Evolutionary conservation across 2,113 vertebrate species (phyloP), one percentile per base, ranked within the genome.

Genomic region (Cryptoleucopteryx plumbea): DNA sequence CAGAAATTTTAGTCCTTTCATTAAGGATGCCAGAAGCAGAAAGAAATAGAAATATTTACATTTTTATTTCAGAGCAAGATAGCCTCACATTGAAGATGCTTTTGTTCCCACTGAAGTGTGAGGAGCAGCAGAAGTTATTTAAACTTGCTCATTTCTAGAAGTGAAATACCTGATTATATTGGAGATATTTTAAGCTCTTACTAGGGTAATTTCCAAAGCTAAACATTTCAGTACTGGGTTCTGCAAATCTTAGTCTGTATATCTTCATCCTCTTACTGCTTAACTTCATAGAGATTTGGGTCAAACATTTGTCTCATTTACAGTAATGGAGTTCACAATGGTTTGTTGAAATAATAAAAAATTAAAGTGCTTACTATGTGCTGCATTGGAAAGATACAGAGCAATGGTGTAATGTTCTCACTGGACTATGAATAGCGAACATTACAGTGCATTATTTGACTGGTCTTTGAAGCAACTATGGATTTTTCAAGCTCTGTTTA

Each of bases 401-500:
- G 48, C 11, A 45, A 18, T 67, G 43, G 15, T 83, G 13, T 50
- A 52, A 34, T 4, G 4, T 72, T 71, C 26, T 83, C 62, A 38
- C 63, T 79, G 43, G 40, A 50, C 92, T 91, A 83, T 66, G 86
- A 77, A 63, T 40, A 91, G 13, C 40, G 80, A 56, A 58, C 22
- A 47, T 88, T 93, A 73, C 50, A 48, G 38, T 52, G 32, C 14
- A 21, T 80, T 84, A 66, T 90, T 92, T 58, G 77, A 42, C 36
- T 73, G 29, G 26, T 81, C 55, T 92, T 90, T 75, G 68, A 85
- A 74, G 48, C 8, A 65, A 43, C 26, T 61, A 7, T 32, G 63
- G 52, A 58, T 93, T 94, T 96, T 77, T 93, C 78, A 88, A 73
- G 31, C 48, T 83, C 52, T 83, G 15, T 90, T 84, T 95, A 20